These are phyloP conservation scores for Phrynosoma platyrhinos DNA, from an alignment of 2,113 vertebrate species.

Conservation along the genomic window DNA sequence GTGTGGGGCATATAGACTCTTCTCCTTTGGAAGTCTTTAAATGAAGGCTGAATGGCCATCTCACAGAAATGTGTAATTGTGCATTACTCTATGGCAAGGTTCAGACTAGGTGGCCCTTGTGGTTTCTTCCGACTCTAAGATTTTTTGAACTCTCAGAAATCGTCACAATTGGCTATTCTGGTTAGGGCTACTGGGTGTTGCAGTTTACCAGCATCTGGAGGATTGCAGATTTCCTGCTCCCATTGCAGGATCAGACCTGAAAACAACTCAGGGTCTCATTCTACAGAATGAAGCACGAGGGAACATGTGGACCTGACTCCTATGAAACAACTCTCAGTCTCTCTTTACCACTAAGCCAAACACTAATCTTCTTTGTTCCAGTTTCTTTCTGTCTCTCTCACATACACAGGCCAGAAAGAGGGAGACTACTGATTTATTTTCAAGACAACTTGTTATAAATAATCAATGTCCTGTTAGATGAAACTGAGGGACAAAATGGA, in stretches of 20 bases:
- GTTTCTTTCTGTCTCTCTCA: background rate
- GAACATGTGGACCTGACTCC: background rate
- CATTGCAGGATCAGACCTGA: background rate
- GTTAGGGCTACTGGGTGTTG: too few species aligned
- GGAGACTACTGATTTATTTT: constrained; percentile 15
- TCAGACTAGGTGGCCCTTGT: too few species aligned
- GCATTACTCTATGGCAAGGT: too few species aligned
- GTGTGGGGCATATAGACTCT: too few species aligned
- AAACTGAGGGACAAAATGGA: constrained; percentile 17
- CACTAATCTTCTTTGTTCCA: constrained; percentile 7
- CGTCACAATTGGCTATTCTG: too few species aligned
- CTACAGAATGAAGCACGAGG: background rate
- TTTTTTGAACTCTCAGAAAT: too few species aligned
- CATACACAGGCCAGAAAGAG: background rate
- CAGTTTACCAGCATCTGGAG: too few species aligned
- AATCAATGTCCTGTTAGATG: constrained; percentile 24
- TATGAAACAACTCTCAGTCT: background rate
- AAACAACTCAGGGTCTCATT: background rate
- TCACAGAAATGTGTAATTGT: too few species aligned
- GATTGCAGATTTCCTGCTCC: too few species aligned
- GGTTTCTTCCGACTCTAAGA: too few species aligned
- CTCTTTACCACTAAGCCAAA: background rate
- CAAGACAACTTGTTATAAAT: constrained; percentile 45
- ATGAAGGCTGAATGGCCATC: too few species aligned
- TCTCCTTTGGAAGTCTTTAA: too few species aligned